phyloP scores from a whole-genome alignment of 2,888 invertebrate genomes.

The Sicus ferrugineus region DNA sequence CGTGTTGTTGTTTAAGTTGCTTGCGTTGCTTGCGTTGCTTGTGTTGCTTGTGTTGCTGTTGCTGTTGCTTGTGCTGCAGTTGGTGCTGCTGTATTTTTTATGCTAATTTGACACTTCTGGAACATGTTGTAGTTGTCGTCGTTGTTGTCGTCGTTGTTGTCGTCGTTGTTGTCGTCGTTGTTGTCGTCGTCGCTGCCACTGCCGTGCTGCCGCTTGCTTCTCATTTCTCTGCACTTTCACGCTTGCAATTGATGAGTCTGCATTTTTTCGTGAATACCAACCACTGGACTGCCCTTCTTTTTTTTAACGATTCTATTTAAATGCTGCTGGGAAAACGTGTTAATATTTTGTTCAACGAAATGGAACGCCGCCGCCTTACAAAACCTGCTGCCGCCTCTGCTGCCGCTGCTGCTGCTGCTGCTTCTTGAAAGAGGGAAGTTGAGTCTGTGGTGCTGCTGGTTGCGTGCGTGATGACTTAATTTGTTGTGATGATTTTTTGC shows the following conservation, averaged over 20 bases:
- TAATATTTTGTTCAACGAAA: conserved; percentile 31
- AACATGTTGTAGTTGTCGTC: conserved; percentile 12
- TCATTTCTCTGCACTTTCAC: not conserved
- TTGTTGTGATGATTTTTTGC: too few relatives aligned
- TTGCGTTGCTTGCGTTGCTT: too few relatives aligned
- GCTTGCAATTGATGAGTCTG: conserved; percentile 17
- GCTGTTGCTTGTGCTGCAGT: too few relatives aligned
- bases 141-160: conserved; percentile 24
- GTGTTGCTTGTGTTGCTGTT: too few relatives aligned
- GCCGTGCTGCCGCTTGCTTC: not conserved
- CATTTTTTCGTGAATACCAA: conserved; percentile 17
- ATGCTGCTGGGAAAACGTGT: conserved; percentile 27
- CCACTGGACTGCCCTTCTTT: conserved; percentile 1
- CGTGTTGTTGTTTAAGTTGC: conserved; percentile 17
- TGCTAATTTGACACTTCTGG: conserved; percentile 23
- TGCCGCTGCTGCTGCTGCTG: too few relatives aligned
- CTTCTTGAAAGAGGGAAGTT: too few relatives aligned
- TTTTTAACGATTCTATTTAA: conserved; percentile 15
- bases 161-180: not conserved
- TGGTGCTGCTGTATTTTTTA: not conserved
- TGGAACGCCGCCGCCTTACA: too few relatives aligned
- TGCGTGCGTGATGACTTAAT: too few relatives aligned
- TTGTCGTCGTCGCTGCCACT: not conserved
- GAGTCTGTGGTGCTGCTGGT: too few relatives aligned
- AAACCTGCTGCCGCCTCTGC: too few relatives aligned